A percentile compares a stretch with the other conserved stretches of the same genome.
Conservation (phyloP, 2,888 invertebrate species). For the Bugula neritina region DNA sequence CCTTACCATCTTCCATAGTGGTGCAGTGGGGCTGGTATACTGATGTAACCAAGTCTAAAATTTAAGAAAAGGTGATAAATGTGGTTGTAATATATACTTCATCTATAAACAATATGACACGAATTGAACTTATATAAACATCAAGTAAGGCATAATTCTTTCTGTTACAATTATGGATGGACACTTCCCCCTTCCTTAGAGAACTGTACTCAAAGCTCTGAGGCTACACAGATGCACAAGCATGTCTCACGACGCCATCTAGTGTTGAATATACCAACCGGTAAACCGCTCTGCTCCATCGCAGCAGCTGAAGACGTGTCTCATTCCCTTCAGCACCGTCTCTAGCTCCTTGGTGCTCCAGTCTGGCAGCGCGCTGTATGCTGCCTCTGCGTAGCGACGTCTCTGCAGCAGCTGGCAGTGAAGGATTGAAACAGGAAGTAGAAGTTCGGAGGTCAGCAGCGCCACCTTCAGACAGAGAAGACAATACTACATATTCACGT, state of each 20-base stretch:
- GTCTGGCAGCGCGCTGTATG: neutral
- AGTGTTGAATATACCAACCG: neutral
- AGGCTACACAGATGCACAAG: too few relatives aligned
- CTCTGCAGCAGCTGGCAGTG: constrained; percentile 25
- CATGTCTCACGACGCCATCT: too few relatives aligned
- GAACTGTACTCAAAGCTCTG: too few relatives aligned
- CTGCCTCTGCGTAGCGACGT: neutral
- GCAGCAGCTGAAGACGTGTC: neutral
- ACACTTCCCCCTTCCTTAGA: too few relatives aligned
- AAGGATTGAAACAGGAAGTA: neutral
- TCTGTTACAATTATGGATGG: neutral
- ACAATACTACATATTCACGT: too few relatives aligned
- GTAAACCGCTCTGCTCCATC: constrained; percentile 7
- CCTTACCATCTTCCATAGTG: neutral
- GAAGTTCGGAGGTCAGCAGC: constrained; percentile 16
- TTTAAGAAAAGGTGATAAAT: too few relatives aligned
- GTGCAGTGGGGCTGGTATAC: neutral
- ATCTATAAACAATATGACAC: too few relatives aligned
- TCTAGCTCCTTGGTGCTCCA: neutral
- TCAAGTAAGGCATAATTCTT: neutral
- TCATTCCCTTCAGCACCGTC: neutral
- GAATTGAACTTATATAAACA: too few relatives aligned
- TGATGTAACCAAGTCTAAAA: neutral
- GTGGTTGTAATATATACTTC: too few relatives aligned
- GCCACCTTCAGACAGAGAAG: neutral